Evolutionary conservation across 1,140 invertebrate species (phyloP), one percentile per base, ranked within the genome.

Genomic region (Leucophenga varia): DNA sequence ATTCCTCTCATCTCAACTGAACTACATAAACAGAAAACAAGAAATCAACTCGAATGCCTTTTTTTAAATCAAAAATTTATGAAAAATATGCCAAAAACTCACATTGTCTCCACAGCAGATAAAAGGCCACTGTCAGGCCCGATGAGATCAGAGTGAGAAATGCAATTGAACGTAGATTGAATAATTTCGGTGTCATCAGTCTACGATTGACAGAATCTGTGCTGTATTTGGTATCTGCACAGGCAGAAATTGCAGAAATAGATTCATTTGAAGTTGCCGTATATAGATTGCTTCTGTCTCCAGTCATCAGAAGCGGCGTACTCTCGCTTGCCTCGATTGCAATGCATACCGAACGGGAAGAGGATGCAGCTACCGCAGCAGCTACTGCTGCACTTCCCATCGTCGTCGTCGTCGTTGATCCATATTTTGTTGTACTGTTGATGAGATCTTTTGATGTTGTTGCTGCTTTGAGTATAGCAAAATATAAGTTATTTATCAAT

Each of bases 61-160:
- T 34, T 10, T 34, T 34, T 34, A 34, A n/a, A n/a, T 14, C 13
- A 34, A 34, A 10, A n/a, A n/a, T n/a, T n/a, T n/a, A n/a, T n/a
- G n/a, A 10, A 25, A 25, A 25, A 10, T 25, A 25, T 25, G 22
- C 22, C 22, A 25, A 42, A 47, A 38, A 64, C 60, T 68, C 51
- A 69, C 64, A 43, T 59, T 68, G 47, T 51, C 36, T 40, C 64
- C 59, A 67, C 43, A 67, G 63, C 49, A 67, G 57, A 54, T 67
- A 67, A 3, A 12, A 37, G 39, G 64, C 51, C 49, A 67, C 14
- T 31, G 25, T 44, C 31, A 67, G 13, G 18, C 39, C 55, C 25
- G 22, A 14, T 7, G 47, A 48, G 14, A 61, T 54, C 57, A 68
- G 55, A 17, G 46, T n/a, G 13, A 68, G 43, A 14, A 64, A 34